Evolutionary conservation across 2,888 invertebrate genomes (phyloP).

Genomic region (Alloplasta piceator): DNA sequence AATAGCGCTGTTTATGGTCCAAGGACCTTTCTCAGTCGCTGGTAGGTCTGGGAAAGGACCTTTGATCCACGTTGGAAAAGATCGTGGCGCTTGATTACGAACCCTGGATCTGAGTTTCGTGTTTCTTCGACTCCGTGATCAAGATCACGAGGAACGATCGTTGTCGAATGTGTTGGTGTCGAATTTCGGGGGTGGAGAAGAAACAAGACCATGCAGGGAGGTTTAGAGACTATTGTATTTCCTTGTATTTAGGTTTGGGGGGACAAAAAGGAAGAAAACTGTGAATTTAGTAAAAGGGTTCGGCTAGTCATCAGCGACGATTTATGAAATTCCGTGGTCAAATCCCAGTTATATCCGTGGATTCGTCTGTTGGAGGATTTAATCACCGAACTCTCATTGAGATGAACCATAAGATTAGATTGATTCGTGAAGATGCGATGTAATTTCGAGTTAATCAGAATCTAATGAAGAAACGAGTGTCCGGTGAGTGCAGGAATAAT

Average conservation of each 20-base stretch:
- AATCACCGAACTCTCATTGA: too few relatives aligned
- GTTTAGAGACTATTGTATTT: not conserved
- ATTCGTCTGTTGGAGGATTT: too few relatives aligned
- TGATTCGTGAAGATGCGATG: conserved; percentile 2
- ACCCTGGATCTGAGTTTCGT: conserved; percentile 13
- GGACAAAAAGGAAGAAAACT: not conserved
- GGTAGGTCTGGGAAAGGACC: conserved; percentile 9
- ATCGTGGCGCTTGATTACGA: conserved; percentile 35
- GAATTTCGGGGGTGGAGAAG: not conserved
- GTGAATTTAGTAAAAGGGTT: not conserved
- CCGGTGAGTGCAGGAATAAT: conserved; percentile 79
- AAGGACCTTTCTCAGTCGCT: not conserved
- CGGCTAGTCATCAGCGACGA: too few relatives aligned
- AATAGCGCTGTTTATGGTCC: not conserved
- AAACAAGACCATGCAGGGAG: not conserved
- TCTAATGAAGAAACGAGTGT: conserved; percentile 33
- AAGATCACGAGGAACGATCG: not conserved
- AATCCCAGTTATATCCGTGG: too few relatives aligned
- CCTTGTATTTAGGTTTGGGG: not conserved
- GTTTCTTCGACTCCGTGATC: conserved; percentile 27
- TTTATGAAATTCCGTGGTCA: too few relatives aligned
- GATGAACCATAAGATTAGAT: not conserved
- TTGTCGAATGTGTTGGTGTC: not conserved
- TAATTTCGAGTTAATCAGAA: conserved; percentile 3
- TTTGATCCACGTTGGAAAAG: conserved; percentile 10